Evolutionary conservation across 2,888 invertebrate genomes (phyloP).

Genomic region (Scelioninae gen. 1): DNA sequence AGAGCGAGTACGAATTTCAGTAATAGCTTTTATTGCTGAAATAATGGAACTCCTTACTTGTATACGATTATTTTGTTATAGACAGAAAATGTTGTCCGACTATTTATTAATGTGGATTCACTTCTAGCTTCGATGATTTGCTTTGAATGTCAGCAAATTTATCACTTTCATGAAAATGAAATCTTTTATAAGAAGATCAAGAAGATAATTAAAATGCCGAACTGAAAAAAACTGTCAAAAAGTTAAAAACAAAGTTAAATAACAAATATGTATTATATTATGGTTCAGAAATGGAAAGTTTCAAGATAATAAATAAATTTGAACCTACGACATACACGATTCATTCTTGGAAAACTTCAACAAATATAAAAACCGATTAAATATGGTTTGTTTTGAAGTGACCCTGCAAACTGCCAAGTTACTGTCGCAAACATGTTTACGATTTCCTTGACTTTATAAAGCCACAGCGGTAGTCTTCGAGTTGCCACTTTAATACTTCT

Average conservation of each 20-base stretch:
- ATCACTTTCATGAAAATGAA: no score
- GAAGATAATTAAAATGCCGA: no score
- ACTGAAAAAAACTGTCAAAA: no score
- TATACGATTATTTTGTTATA: constrained; percentile 66
- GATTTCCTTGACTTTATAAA: constrained; percentile 39
- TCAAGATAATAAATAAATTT: no score
- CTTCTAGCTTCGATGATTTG: no score
- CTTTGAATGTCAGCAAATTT: no score
- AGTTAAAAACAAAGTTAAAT: no score
- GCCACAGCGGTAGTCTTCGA: constrained; percentile 12
- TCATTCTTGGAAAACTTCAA: constrained; percentile 11
- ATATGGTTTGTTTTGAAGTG: constrained; percentile 49
- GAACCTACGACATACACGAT: no score
- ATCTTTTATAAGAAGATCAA: no score
- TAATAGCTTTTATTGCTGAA: constrained; percentile 67
- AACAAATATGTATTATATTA: no score
- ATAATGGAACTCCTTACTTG: constrained; percentile 58
- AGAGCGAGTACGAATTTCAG: constrained; percentile 72
- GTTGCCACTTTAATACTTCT: not conserved
- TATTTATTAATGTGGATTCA: constrained; percentile 44
- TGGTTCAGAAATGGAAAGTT: no score
- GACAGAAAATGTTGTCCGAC: constrained; percentile 35
- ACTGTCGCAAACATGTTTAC: constrained; percentile 57
- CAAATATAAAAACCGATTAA: constrained; percentile 37
- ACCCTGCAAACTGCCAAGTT: constrained; percentile 31